These are phyloP conservation scores for Theropithecus gelada DNA, from an alignment of 2,113 vertebrate genomes.

Conservation along the genomic window DNA sequence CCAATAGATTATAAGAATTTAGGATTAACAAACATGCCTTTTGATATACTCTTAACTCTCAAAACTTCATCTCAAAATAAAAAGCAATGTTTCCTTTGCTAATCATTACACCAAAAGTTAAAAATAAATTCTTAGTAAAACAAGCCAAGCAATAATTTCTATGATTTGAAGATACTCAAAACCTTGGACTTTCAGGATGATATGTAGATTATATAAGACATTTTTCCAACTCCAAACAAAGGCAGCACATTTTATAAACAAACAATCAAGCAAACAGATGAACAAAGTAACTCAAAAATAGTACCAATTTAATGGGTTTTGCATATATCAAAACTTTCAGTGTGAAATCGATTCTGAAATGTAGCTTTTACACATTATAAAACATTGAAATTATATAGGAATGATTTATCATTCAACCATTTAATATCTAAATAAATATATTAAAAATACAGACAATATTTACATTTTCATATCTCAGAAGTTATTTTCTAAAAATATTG, in stretches of 20 bases:
- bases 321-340: background rate
- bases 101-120: background rate
- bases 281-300: background rate
- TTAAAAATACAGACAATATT: background rate
- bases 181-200: background rate
- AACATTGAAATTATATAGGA: background rate
- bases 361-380: background rate
- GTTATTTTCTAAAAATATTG: background rate
- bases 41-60: background rate
- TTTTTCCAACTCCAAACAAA: background rate
- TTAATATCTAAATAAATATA: background rate
- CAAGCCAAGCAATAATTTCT: background rate
- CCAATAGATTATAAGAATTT: background rate
- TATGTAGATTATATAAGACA: background rate
- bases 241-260: background rate
- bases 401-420: background rate
- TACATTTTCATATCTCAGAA: background rate
- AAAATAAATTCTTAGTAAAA: slow-evolving; percentile 11
- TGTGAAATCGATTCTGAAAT: background rate
- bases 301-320: background rate
- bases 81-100: background rate
- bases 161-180: background rate
- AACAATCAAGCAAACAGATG: background rate
- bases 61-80: background rate
- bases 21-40: background rate